phyloP scores from a whole-genome alignment of 64 coral and sea anemone species.

The Trachythela sp. region DNA sequence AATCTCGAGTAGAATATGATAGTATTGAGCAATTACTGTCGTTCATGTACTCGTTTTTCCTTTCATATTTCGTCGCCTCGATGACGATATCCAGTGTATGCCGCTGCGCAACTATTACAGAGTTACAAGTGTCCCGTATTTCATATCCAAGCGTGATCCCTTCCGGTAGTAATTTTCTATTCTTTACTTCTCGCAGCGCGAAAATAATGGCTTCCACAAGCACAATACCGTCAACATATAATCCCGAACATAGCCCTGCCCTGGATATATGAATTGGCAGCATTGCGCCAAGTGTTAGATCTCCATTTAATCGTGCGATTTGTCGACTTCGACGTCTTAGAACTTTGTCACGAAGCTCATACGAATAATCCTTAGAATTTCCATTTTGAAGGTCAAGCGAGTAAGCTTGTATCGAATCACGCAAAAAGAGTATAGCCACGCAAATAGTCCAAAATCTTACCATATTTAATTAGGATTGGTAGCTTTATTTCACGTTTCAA shows the following conservation, averaged over 20 bases:
- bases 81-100: slow-evolving; percentile 44
- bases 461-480: not conserved
- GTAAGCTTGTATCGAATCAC: not conserved
- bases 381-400: not conserved
- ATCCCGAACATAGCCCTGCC: not conserved
- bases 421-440: not conserved
- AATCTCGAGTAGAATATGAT: not conserved
- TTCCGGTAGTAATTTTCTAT: slow-evolving; percentile 27
- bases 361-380: not conserved
- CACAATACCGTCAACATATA: slow-evolving; percentile 47
- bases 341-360: not conserved
- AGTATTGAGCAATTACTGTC: not conserved
- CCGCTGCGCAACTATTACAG: slow-evolving; percentile 24
- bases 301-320: not conserved
- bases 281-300: not conserved
- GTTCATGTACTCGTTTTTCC: not conserved
- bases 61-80: not conserved
- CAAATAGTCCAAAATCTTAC: not conserved
- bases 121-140: slow-evolving; percentile 54
- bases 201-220: slow-evolving; percentile 54
- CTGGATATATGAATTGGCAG: not conserved
- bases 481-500: not conserved
- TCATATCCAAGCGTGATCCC: slow-evolving; percentile 55
- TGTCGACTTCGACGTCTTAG: not conserved
- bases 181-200: slow-evolving; percentile 44